Base-by-base conservation (phyloP, 1,140 invertebrate species). In the Drosophila mayri region DNA sequence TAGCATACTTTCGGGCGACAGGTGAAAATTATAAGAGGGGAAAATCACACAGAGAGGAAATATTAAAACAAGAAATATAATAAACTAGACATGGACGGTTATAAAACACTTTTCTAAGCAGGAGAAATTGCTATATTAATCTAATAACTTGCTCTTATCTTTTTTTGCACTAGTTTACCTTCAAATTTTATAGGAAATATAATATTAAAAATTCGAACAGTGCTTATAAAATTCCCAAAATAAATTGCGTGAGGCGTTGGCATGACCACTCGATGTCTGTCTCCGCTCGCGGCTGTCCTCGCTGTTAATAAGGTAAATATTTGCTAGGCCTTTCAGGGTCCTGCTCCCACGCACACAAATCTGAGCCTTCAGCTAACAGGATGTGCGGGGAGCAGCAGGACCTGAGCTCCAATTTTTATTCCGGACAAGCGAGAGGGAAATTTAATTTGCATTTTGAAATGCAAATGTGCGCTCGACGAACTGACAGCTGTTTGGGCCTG, bases 361-460 rank as follows among this genome's bases (percentile, higher is more conserved):
- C 55, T 55, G 10, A 20, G 47, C 52, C 49, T 8, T 14, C 49
- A 50, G 49, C 49, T 2, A 7, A 52, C 49, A 35, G 49, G 49
- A 52, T 52, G 49, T 52, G 30, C 49, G 28, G 37, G 16, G 47
- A 43, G 10, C 10, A 43, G 10, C 10, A 54, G 50, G 50, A 40
- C 40, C 22, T 37, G n/a, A 30, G 46, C 62, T 30, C 25, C 38
- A 30, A 47, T 55, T 76, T 80, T 40, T 63, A 37, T 68, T 65
- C 54, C 41, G n/a, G 47, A 50, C 67, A 60, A 50, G 59, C 14
- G 50, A 37, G 50, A 54, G 50, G 3, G 25, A 79, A 76, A 84
- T 87, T 83, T 84, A 80, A 87, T 87, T 87, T 87, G 84, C 84
- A 87, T 87, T 77, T 55, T 73, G 41, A 82, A 82, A 83, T 87